Percentiles rank a stretch among this genome's conserved stretches.
phyloP scores from a whole-genome alignment of 2,797 vertebrate genomes.

The Falco biarmicus region DNA sequence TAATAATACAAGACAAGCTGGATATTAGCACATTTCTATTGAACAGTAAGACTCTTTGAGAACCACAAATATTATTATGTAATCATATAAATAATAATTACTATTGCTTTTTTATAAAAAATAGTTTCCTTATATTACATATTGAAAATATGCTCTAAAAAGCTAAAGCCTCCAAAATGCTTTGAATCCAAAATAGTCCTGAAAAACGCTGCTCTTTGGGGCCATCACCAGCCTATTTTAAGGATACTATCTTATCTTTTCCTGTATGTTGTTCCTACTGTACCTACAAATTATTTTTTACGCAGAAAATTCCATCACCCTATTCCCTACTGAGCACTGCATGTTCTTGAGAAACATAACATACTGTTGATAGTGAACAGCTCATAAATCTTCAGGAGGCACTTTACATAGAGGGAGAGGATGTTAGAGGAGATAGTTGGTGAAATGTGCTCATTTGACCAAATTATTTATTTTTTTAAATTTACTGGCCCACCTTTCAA shows the following conservation, averaged over 20 bases:
- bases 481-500: not conserved
- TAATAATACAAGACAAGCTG: not conserved
- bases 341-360: slow-evolving; percentile 9
- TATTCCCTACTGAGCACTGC: not conserved
- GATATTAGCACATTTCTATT: not conserved
- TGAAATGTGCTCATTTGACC: not conserved
- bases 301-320: not conserved
- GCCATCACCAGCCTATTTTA: not conserved
- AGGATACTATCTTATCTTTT: not conserved
- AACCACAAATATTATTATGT: not conserved
- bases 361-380: not conserved
- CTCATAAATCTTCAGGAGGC: slow-evolving; percentile 59
- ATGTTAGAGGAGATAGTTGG: not conserved
- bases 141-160: not conserved
- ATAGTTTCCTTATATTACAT: not conserved
- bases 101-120: not conserved
- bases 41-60: not conserved
- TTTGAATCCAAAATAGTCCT: not conserved
- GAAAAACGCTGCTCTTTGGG: not conserved
- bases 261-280: not conserved
- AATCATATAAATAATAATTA: not conserved
- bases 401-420: not conserved
- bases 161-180: not conserved
- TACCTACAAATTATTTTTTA: slow-evolving; percentile 25
- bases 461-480: not conserved